phyloP scores from a whole-genome alignment of 2,797 vertebrate genomes.

The Liparis tanakae region DNA sequence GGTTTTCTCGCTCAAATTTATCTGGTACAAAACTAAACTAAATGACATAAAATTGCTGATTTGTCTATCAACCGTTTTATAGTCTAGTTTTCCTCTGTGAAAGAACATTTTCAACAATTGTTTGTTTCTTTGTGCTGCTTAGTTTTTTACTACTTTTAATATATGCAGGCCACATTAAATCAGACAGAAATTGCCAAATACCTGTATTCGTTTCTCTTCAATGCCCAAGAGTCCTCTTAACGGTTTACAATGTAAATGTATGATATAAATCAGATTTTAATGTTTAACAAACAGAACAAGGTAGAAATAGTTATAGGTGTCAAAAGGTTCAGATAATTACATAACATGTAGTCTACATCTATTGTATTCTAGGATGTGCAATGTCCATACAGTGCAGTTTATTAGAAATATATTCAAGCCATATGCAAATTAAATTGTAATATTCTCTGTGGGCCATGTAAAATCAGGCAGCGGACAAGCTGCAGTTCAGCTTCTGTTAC shows the following conservation, averaged over 20 bases:
- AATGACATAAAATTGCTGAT: neutral
- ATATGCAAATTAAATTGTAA: neutral
- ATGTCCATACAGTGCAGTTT: neutral
- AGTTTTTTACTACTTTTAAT: neutral
- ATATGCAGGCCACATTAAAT: neutral
- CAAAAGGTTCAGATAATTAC: neutral
- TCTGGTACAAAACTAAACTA: conserved; percentile 10
- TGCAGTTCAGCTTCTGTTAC: neutral
- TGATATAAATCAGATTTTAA: neutral
- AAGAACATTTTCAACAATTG: neutral
- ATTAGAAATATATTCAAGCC: neutral
- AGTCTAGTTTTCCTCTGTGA: neutral
- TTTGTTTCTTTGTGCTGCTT: neutral
- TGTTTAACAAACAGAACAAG: neutral
- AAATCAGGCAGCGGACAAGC: neutral
- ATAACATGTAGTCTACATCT: neutral
- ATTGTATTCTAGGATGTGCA: neutral
- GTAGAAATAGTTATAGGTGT: neutral
- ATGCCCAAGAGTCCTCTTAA: neutral
- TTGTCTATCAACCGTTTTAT: neutral
- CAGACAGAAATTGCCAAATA: neutral
- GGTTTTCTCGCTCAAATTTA: conserved; percentile 5
- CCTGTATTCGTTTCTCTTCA: neutral
- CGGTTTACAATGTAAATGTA: neutral
- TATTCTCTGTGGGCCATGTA: neutral